Conservation (phyloP, 2,113 vertebrate genomes). For the Hucho hucho region DNA sequence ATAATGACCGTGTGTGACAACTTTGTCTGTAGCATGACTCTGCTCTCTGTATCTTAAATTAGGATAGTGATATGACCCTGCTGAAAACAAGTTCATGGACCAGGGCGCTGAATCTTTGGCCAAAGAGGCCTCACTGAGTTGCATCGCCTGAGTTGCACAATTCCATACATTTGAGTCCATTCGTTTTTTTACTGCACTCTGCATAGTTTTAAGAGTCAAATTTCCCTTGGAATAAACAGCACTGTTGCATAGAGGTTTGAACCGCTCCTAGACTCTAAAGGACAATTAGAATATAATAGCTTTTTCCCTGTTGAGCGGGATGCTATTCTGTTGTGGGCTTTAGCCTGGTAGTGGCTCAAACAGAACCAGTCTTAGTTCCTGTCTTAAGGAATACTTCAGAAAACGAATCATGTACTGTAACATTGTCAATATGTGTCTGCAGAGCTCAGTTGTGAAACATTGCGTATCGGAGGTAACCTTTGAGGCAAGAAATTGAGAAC, state of each 20-base stretch:
- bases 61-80: slow-evolving; percentile 57
- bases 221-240: slow-evolving; percentile 55
- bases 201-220: slow-evolving; percentile 72
- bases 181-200: slow-evolving; percentile 45
- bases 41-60: slow-evolving; percentile 35
- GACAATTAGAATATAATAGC: slow-evolving; percentile 22
- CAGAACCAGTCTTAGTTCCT: slow-evolving; percentile 38
- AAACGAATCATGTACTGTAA: slow-evolving; percentile 32
- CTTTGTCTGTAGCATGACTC: slow-evolving; percentile 29
- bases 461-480: slow-evolving; percentile 46
- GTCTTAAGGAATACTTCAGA: slow-evolving; percentile 35
- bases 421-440: slow-evolving; percentile 46
- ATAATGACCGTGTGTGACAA: slow-evolving; percentile 44
- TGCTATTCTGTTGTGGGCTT: not conserved
- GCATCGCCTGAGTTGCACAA: slow-evolving; percentile 72
- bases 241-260: slow-evolving; percentile 76
- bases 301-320: slow-evolving; percentile 1
- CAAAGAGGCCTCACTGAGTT: slow-evolving; percentile 60
- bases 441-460: slow-evolving; percentile 38
- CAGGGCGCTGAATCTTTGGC: slow-evolving; percentile 40
- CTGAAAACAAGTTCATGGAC: slow-evolving; percentile 27
- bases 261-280: slow-evolving; percentile 53
- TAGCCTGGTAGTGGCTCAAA: slow-evolving; percentile 65
- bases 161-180: slow-evolving; percentile 55
- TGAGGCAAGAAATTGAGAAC: slow-evolving; percentile 29